Evolutionary conservation across 2,888 invertebrate species (phyloP), one percentile per base, ranked within the genome.

Genomic region (Carabus problematicus): DNA sequence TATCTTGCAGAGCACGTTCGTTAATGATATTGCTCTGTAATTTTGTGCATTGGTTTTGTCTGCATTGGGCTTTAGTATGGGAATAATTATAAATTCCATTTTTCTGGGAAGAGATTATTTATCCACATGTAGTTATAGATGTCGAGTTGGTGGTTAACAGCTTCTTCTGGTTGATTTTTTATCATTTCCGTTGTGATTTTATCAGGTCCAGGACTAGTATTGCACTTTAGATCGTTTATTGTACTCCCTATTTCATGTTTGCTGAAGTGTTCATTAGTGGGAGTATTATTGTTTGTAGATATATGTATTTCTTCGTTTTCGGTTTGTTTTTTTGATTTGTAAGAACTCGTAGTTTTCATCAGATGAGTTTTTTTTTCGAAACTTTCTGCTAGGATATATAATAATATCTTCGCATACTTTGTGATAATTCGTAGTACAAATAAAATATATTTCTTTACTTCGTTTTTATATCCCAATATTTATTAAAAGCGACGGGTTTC

Each of bases 101-200:
- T 58, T 29, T 39, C 12, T 3, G 58, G 58, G 39, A 29, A 39
- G 19, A 14, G 9, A n/a, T 58, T 29, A 3, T 40, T 4, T 19
- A 8, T 39, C 58, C 58, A 58, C 8, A 58, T 58, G 12, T 39
- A 8, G 58, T 58, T 58, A n/a, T 58, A 58, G 3, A 58, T 58
- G 19, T 58, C 3, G 8, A 58, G 29, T 3, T 39, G 39, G 39
- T n/a, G n/a, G 3, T 8, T 39, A 3, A 18, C 3, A 39, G 58
- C 12, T 39, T 58, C 39, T 19, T 58, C 39, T 18, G 19, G 19
- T 8, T 39, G 12, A n/a, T 58, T 3, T 58, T 29, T 58, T 29
- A 58, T 29, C 11, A 19, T 3, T 58, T 58, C 29, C 29, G 19
- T 14, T 6, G 58, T 2, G 8, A 58, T 39, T 8, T 39, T 39